Base-by-base conservation (phyloP, 2,113 vertebrate species). In the Oenanthe melanoleuca region DNA sequence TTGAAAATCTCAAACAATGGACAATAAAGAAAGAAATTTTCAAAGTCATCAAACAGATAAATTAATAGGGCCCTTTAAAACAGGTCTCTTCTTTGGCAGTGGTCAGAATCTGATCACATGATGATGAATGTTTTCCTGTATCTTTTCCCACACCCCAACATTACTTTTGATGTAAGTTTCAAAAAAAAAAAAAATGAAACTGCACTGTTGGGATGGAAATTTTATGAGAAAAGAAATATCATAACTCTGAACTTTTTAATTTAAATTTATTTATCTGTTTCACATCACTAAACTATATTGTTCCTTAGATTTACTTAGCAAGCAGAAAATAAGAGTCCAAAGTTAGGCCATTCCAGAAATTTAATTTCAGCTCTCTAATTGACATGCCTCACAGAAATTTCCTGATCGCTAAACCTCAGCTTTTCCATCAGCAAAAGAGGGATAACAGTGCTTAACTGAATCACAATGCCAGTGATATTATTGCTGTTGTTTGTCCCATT, bases 401-500 rank as follows among this genome's bases (percentile, higher is more conserved):
- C 12, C 63, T 73, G 29, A 73, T 57, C 89, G 73, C 57, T 85
- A 57, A 87, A 72, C 33, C 14, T 91, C 59, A 85, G 21, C 19
- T 94, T 92, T 92, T 74, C 50, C n/a, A 89, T 85, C 53, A 89
- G 50, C 34, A 81, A 55, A 64, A 79, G 56, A 63, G 24, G 80
- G 34, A 91, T 74, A 80, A 90, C 50, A 7, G 40, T 79, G 72
- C 34, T 84, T 91, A 87, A 59, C 77, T 93, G 77, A 86, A 87
- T 95, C n/a, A 85, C 42, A 89, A 72, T 78, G n/a, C 24, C 37
- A 45, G 21, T 59, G 73, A 33, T 85, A 53, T 24, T 94, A 67
- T 72, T 87, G 85, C n/a, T 82, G 38, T 80, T 94, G 75, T 91
- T 95, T 95, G 57, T 88, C 81, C 44, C 89, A 31, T 91, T 91